Evolutionary conservation across 2,888 invertebrate genomes (phyloP).

Genomic region (Polydrusus cervinus): DNA sequence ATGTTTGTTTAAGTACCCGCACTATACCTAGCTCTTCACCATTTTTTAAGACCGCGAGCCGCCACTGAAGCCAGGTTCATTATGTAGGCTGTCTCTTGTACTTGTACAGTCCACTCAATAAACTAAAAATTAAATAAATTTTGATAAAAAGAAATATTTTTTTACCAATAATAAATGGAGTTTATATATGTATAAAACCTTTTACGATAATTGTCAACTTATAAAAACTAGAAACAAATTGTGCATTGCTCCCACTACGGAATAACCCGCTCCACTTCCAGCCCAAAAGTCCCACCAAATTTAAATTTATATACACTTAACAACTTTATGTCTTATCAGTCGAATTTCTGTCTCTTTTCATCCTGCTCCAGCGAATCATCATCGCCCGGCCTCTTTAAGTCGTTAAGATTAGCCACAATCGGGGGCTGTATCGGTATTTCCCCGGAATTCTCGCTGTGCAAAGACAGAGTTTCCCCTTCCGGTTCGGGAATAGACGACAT

Average conservation of each 20-base stretch:
- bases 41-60: too few species aligned
- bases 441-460: conserved; percentile 66
- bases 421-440: conserved; percentile 70
- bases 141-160: too few species aligned
- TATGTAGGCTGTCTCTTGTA: too few species aligned
- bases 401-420: conserved; percentile 63
- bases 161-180: too few species aligned
- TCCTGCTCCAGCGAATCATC: conserved; percentile 44
- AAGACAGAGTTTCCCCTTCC: conserved; percentile 61
- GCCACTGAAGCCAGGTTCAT: too few species aligned
- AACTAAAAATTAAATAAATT: too few species aligned
- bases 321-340: conserved; percentile 33
- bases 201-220: neutral
- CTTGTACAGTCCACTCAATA: too few species aligned
- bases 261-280: conserved; percentile 5
- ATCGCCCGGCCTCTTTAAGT: conserved; percentile 50
- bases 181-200: neutral
- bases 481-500: conserved; percentile 54
- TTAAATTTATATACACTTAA: conserved; percentile 43
- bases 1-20: too few species aligned
- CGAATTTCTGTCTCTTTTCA: conserved; percentile 41
- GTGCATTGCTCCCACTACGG: conserved; percentile 6
- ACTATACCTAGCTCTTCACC: too few species aligned
- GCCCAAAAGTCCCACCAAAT: conserved; percentile 18
- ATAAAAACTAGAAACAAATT: too few species aligned